Conservation (phyloP, 2,113 vertebrate species). For the Hydropotes inermis region DNA sequence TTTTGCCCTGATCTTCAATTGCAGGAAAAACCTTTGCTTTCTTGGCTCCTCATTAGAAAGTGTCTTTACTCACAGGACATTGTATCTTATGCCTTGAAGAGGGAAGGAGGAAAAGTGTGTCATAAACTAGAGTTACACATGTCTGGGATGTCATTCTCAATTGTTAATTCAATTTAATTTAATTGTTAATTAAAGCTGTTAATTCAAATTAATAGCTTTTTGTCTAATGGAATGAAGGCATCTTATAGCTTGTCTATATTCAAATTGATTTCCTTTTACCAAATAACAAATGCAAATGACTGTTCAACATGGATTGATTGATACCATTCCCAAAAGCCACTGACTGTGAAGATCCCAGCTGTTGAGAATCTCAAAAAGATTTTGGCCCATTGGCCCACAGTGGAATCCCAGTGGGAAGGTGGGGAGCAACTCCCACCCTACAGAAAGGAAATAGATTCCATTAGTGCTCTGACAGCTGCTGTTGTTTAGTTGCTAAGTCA, state of each 20-base stretch:
- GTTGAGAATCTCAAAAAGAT: not conserved
- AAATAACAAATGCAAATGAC: slow-evolving; percentile 43
- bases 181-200: not conserved
- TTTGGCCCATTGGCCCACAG: not conserved
- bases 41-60: not conserved
- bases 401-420: not conserved
- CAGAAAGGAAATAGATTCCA: not conserved
- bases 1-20: not conserved
- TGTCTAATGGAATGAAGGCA: slow-evolving; percentile 32
- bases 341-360: not conserved
- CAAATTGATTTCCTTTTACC: slow-evolving; percentile 47
- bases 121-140: not conserved
- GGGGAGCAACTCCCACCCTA: not conserved
- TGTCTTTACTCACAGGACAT: not conserved
- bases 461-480: not conserved
- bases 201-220: slow-evolving; percentile 2
- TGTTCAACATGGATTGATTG: slow-evolving; percentile 12
- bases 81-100: not conserved
- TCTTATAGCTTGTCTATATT: slow-evolving; percentile 49
- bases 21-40: not conserved
- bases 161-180: not conserved
- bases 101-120: not conserved
- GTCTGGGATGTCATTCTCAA: not conserved
- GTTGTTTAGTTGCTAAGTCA: no score
- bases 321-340: not conserved